Evolutionary conservation across 2,113 vertebrate species (phyloP).

Genomic region (chimpanzee (Pan troglodytes)): NHGRI_mPanTro3-v2.1_pri NC_072401.2:36233001-36233500

Average conservation of each 20-base stretch:
- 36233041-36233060: background rate
- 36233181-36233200: background rate
- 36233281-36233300: background rate
- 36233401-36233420: background rate
- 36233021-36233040: background rate
- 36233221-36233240: background rate
- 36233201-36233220: background rate
- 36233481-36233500: background rate
- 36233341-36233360: rapidly evolving
- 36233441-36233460: background rate
- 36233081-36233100: background rate
- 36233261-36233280: background rate
- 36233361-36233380: background rate
- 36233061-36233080: background rate
- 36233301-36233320: background rate
- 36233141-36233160: background rate
- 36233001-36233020: background rate
- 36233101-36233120: background rate
- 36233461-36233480: background rate
- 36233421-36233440: background rate
- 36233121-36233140: background rate
- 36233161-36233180: background rate
- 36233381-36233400: background rate
- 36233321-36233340: background rate
- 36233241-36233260: background rate